Evolutionary conservation across 2,797 vertebrate species (phyloP).

Genomic region (Siniperca obscura): DNA sequence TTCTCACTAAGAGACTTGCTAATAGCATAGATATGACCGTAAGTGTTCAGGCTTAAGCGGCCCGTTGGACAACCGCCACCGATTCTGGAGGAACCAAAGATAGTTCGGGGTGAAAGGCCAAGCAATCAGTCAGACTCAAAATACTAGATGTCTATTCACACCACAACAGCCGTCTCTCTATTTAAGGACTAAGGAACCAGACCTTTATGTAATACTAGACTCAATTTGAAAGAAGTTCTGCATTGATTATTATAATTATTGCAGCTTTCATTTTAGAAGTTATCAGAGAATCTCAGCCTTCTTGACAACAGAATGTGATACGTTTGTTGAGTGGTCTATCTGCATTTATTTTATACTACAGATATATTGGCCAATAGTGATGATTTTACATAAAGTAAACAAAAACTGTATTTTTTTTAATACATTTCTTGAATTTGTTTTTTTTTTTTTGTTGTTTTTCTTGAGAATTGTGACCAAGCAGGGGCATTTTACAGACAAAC

Average conservation of each 20-base stretch:
- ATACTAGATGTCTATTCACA: background rate
- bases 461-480: background rate
- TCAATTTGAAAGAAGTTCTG: background rate
- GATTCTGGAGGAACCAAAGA: slow-evolving; percentile 15
- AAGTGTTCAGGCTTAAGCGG: slow-evolving; percentile 33
- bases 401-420: background rate
- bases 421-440: too few species aligned
- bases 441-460: background rate
- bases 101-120: slow-evolving; percentile 19
- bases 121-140: slow-evolving; percentile 29
- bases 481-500: background rate
- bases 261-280: background rate
- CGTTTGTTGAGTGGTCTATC: background rate
- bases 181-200: background rate
- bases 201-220: background rate
- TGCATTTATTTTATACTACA: background rate
- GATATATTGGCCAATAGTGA: background rate
- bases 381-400: background rate
- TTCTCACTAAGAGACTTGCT: slow-evolving; percentile 10
- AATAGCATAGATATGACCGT: slow-evolving; percentile 34
- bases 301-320: background rate
- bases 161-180: background rate
- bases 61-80: slow-evolving; percentile 6
- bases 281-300: background rate
- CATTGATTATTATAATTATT: background rate